These are phyloP conservation scores for Mionectes macconnelli DNA, from an alignment of 2,113 vertebrate genomes.

Conservation along the genomic window DNA sequence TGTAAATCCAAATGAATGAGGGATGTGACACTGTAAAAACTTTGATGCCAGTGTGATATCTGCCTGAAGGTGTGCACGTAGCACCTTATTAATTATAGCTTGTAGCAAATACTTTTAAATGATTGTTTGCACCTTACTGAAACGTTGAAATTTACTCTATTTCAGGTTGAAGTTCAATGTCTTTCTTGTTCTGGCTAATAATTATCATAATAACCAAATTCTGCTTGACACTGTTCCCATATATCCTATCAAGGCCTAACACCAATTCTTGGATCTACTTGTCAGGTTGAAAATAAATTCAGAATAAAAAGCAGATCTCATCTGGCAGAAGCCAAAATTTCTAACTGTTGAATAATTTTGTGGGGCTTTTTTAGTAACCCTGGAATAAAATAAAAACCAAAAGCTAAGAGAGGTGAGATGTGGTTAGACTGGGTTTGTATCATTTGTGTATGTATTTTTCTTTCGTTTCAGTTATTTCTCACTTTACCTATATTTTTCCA, in stretches of 20 bases:
- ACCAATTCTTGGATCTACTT: background rate
- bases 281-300: background rate
- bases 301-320: background rate
- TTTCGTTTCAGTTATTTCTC: background rate
- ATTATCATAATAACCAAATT: background rate
- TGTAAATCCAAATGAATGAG: background rate
- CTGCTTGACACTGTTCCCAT: background rate
- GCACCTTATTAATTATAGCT: background rate
- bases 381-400: background rate
- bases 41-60: background rate
- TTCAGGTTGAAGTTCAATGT: background rate
- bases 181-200: background rate
- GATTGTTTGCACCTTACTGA: background rate
- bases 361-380: rapidly evolving
- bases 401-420: background rate
- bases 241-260: background rate
- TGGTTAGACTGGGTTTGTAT: background rate
- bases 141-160: background rate
- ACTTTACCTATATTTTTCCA: background rate
- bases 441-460: background rate
- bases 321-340: background rate
- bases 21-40: background rate
- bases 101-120: background rate
- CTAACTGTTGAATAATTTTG: background rate
- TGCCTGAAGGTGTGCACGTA: background rate